Evolutionary conservation across 2,888 invertebrate species (phyloP).

Genomic region (Leucophora obtusa): DNA sequence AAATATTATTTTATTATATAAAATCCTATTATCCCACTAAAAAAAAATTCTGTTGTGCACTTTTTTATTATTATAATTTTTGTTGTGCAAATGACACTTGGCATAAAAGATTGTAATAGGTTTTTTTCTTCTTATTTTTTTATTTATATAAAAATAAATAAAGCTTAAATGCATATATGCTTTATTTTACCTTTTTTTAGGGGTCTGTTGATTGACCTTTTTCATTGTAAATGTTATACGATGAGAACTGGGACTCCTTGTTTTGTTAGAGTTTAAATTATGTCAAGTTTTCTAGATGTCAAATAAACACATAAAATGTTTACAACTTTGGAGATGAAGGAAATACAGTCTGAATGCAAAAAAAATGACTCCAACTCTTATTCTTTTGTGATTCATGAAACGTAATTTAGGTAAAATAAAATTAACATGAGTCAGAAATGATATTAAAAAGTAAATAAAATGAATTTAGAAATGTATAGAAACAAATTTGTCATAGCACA

Average conservation of each 20-base stretch:
- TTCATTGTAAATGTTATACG: neutral
- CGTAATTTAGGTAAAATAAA: neutral
- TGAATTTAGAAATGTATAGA: too few relatives aligned
- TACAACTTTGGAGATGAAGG: neutral
- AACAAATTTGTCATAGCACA: too few relatives aligned
- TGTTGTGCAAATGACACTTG: conserved; percentile 38
- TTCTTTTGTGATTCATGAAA: neutral
- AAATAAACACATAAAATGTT: conserved; percentile 11
- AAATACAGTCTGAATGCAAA: conserved; percentile 8
- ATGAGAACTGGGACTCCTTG: neutral
- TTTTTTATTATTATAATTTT: neutral
- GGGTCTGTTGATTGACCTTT: neutral
- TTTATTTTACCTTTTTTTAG: neutral
- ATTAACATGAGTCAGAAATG: neutral
- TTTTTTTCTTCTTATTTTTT: neutral
- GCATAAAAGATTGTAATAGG: conserved; percentile 8
- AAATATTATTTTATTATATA: conserved; percentile 8
- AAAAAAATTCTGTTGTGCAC: conserved; percentile 11
- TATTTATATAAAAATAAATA: neutral
- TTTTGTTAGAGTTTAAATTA: conserved; percentile 13
- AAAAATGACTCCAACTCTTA: conserved; percentile 9
- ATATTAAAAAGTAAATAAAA: too few relatives aligned
- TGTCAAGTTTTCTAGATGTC: conserved; percentile 10
- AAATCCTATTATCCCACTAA: conserved; percentile 11
- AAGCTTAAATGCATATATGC: neutral